Percentiles rank a stretch among this genome's conserved stretches.
Conservation (phyloP, 2,113 vertebrate species). For the human region DNA sequence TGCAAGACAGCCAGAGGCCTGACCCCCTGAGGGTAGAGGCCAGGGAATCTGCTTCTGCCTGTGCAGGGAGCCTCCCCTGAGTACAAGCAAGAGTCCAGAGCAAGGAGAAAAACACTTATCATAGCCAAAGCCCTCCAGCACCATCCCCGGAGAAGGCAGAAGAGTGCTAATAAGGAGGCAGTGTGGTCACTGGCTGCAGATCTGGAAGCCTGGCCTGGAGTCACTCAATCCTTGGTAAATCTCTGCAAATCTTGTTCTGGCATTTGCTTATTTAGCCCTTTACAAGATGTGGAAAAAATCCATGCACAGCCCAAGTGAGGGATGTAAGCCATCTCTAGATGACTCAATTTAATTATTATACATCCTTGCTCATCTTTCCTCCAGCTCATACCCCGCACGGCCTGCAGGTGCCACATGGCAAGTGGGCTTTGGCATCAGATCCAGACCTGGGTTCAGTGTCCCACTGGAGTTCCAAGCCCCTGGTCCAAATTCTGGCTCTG, state of each 20-base stretch:
- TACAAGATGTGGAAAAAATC: background rate
- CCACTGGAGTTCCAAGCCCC: background rate
- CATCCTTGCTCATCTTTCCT: background rate
- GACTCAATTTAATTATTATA: background rate
- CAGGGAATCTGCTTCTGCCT: background rate
- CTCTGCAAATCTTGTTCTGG: background rate
- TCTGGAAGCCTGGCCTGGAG: background rate
- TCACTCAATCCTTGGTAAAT: background rate
- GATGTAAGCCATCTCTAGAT: no score
- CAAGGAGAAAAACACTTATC: background rate
- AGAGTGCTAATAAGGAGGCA: no score
- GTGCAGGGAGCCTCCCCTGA: background rate
- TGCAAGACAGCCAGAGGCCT: background rate
- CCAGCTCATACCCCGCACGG: background rate
- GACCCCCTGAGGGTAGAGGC: rapidly evolving
- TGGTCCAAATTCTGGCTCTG: background rate
- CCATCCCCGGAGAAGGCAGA: background rate
- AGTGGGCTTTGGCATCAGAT: background rate
- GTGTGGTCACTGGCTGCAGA: background rate
- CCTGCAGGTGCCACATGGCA: background rate
- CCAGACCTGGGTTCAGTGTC: background rate
- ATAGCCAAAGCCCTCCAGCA: background rate
- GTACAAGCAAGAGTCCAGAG: background rate
- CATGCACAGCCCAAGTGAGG: background rate
- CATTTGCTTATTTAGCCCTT: background rate